Evolutionary conservation across 2,888 invertebrate genomes (phyloP).

Genomic region (Plagodis dolabraria): DNA sequence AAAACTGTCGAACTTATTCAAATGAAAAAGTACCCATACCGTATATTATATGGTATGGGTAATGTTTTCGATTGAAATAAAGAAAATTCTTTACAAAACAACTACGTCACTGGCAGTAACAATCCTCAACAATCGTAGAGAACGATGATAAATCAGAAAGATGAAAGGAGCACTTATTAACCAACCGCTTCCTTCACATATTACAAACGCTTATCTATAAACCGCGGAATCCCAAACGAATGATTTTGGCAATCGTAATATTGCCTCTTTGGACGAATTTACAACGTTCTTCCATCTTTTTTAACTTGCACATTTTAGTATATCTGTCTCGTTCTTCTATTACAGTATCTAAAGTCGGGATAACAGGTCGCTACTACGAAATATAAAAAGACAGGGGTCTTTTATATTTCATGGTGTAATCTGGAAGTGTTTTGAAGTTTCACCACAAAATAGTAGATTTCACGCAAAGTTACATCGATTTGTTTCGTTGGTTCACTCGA

Average conservation of each 20-base stretch:
- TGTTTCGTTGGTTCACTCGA: conserved; percentile 42
- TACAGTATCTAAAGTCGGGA: conserved; percentile 38
- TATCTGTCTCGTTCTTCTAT: conserved; percentile 32
- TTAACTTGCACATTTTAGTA: conserved; percentile 17
- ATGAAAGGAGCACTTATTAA: conserved; percentile 47
- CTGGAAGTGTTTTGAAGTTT: conserved; percentile 52
- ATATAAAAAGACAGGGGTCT: conserved; percentile 12
- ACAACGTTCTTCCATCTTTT: conserved; percentile 25
- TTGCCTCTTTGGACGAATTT: conserved; percentile 41
- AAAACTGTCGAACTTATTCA: no score
- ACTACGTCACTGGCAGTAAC: conserved; percentile 34
- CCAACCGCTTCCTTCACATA: conserved; percentile 42
- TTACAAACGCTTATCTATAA: conserved; percentile 52
- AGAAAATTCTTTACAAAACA: conserved; percentile 9
- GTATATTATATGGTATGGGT: no score
- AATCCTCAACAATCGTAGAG: conserved; percentile 28
- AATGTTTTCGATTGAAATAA: no score
- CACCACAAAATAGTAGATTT: conserved; percentile 1
- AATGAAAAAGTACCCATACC: no score
- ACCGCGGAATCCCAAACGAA: conserved; percentile 41
- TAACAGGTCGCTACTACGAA: conserved; percentile 36
- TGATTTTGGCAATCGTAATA: conserved; percentile 42
- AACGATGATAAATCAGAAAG: conserved; percentile 47
- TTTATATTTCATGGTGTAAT: conserved; percentile 53
- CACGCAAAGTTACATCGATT: conserved; percentile 42